phyloP scores from a whole-genome alignment of 2,888 invertebrate species.

The Meloe dianella region DNA sequence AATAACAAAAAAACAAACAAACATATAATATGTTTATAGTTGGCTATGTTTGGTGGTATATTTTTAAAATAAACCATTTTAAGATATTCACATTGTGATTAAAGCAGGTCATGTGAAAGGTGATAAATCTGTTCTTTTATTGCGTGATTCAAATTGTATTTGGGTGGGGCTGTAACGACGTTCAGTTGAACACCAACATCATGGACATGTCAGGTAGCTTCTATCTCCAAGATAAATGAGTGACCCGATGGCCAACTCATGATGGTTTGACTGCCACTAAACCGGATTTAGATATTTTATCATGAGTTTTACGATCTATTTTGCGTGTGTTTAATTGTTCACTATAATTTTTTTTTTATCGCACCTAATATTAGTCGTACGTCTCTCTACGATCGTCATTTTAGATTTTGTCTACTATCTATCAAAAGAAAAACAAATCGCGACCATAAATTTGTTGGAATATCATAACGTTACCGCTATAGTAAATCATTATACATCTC shows the following conservation, averaged over 20 bases:
- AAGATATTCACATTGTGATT: conserved; percentile 7
- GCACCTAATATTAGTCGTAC: conserved; percentile 10
- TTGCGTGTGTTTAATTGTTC: conserved; percentile 43
- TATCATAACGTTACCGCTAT: background rate
- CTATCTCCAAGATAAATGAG: conserved; percentile 49
- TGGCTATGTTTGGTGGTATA: background rate
- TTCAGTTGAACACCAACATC: conserved; percentile 47
- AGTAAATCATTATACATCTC: background rate
- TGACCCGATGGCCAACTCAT: conserved; percentile 44
- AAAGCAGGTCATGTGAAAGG: conserved; percentile 42
- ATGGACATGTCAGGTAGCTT: conserved; percentile 42
- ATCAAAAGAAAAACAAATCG: background rate
- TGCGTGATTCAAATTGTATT: conserved; percentile 45
- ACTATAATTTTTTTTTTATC: conserved; percentile 32
- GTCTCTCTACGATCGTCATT: background rate
- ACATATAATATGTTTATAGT: background rate
- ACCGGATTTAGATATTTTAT: conserved; percentile 48
- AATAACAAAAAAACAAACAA: background rate
- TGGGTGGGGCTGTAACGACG: conserved; percentile 40
- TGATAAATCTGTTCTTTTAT: conserved; percentile 50
- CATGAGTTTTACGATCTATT: conserved; percentile 38
- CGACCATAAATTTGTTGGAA: background rate
- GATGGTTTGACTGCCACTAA: conserved; percentile 43
- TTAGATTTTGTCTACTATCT: background rate
- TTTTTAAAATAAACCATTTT: background rate